Conservation (phyloP, 1,140 invertebrate genomes). For the Chironomus tepperi region DNA sequence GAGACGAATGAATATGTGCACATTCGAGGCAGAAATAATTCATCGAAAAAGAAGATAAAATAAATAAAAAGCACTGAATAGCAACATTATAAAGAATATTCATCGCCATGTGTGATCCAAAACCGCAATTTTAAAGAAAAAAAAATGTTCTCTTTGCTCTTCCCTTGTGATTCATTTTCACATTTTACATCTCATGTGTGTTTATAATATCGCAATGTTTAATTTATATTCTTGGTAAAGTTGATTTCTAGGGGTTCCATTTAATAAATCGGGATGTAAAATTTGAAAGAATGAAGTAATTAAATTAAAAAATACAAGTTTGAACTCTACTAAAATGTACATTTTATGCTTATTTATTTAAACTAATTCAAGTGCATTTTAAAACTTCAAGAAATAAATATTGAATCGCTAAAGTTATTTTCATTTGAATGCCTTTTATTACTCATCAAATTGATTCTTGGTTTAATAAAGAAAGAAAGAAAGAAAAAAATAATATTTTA, state of each 20-base stretch:
- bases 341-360: too few species aligned
- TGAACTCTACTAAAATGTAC: too few species aligned
- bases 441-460: not conserved
- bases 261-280: too few species aligned
- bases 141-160: not conserved
- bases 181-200: not conserved
- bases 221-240: not conserved
- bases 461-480: too few species aligned
- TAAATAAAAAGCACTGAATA: not conserved
- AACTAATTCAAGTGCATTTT: too few species aligned
- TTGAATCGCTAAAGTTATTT: too few species aligned
- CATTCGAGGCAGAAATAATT: conserved; percentile 7
- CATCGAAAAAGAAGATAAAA: not conserved
- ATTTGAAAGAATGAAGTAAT: too few species aligned
- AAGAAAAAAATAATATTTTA: too few species aligned
- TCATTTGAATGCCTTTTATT: too few species aligned
- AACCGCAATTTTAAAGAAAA: conserved; percentile 18
- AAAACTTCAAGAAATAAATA: too few species aligned
- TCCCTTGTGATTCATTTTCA: conserved; percentile 4
- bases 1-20: conserved; percentile 12
- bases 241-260: too few species aligned
- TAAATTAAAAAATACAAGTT: too few species aligned
- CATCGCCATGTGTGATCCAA: conserved; percentile 23
- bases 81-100: not conserved
- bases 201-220: conserved; percentile 10